Evolutionary conservation across 2,797 vertebrate species (phyloP), one percentile per base, ranked within the genome.

Genomic region (Echeneis naucrates): DNA sequence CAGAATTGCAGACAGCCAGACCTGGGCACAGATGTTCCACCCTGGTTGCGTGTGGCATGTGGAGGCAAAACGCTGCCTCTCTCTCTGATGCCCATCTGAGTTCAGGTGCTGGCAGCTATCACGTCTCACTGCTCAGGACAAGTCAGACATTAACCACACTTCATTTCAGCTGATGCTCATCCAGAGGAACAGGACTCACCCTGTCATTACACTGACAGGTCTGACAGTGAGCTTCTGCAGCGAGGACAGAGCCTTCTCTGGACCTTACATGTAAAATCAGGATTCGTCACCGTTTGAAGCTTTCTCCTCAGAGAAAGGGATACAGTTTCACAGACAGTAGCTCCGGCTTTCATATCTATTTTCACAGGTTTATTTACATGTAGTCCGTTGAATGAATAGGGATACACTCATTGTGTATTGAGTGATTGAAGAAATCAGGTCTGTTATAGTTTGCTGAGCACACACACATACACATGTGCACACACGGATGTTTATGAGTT

Each of bases 1-100:
- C 80, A 84, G 73, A 88, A 79, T 83, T 70, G 74, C 82, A 77
- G 67, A 68, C 0, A 1, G 16, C 38, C 85, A 86, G 81, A 81
- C 80, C 75, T 1, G 16, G 78, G 54, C 86, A 80, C 93, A 92
- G 92, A 91, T 92, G 92, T 90, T 89, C 83, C 64, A 21, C 56
- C 68, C 13, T 1, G 58, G 74, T 77, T 64, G 45, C 8, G 12
- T 71, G 81, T 72, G 83, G 78, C 8, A 53, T 75, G 59, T 64
- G 19, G 42, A 33, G 68, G 63, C 68, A 75, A 66, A 42, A 38
- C 8, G 0, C 64, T 59, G 57, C 66, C 71, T 67, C n/a, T 75
- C 71, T 67, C n/a, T 75, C 53, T 63, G 72, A 72, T 30, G 72
- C 69, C 77, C 0, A 12, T 80, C 82, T 78, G 75, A 64, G 59